A percentile compares a stretch with the other conserved stretches of the same genome.
Evolutionary conservation across 2,797 vertebrate species (phyloP).

Genomic region (Lacerta viridis): DNA sequence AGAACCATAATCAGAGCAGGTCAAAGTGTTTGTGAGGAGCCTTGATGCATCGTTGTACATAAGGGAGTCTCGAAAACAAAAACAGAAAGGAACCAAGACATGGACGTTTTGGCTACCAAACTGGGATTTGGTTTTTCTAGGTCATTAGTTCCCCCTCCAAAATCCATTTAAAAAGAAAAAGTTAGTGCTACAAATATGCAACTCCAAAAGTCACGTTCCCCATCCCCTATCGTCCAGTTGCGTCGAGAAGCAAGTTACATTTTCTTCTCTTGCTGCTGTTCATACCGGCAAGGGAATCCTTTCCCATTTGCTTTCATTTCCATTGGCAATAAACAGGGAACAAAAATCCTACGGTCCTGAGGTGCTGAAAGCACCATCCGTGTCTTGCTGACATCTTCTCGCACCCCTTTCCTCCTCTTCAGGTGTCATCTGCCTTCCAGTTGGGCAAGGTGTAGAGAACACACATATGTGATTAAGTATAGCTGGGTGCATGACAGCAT

Average conservation of each 20-base stretch:
- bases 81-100: constrained; percentile 81
- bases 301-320: constrained; percentile 77
- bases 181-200: constrained; percentile 87
- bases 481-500: constrained; percentile 82
- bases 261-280: constrained; percentile 79
- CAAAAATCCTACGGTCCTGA: constrained; percentile 72
- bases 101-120: constrained; percentile 86
- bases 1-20: constrained; percentile 76
- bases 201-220: constrained; percentile 72
- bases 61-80: constrained; percentile 82
- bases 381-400: constrained; percentile 79
- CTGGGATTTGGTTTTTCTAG: constrained; percentile 88
- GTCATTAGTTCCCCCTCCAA: constrained; percentile 78
- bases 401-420: constrained; percentile 55
- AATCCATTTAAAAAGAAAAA: constrained; percentile 81
- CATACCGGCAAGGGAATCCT: constrained; percentile 73
- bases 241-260: constrained; percentile 82
- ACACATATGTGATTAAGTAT: constrained; percentile 79
- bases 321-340: constrained; percentile 76
- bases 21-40: constrained; percentile 80
- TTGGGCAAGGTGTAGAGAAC: constrained; percentile 86
- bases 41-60: constrained; percentile 71
- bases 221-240: constrained; percentile 78
- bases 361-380: constrained; percentile 69
- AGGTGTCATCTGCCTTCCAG: constrained; percentile 78